phyloP scores from a whole-genome alignment of 2,113 vertebrate genomes.

The Trochalopteron elliotii region DNA sequence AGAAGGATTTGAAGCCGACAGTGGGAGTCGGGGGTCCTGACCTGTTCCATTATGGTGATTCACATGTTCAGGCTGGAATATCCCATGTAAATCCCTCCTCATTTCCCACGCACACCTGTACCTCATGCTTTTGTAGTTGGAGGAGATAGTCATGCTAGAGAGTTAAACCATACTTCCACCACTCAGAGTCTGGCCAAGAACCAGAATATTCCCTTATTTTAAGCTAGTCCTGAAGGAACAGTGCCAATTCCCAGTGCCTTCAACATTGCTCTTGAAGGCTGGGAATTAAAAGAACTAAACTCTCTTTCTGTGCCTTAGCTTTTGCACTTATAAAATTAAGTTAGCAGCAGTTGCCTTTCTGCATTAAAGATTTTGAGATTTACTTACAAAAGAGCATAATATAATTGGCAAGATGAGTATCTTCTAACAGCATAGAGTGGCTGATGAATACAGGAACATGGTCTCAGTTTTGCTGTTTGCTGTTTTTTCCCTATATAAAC shows the following conservation, averaged over 20 bases:
- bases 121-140: not conserved
- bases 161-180: not conserved
- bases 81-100: not conserved
- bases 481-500: not conserved
- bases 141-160: not conserved
- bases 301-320: not conserved
- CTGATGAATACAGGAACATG: not conserved
- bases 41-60: not conserved
- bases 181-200: not conserved
- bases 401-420: not conserved
- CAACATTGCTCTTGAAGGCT: not conserved
- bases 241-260: conserved; percentile 1
- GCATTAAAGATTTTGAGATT: not conserved
- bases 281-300: not conserved
- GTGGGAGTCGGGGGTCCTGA: not conserved
- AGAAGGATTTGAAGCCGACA: not conserved
- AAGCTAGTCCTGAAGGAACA: conserved; percentile 16
- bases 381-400: not conserved
- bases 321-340: not conserved
- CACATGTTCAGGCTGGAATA: not conserved
- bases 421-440: not conserved
- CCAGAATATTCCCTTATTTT: conserved; percentile 30
- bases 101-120: not conserved
- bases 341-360: not conserved
- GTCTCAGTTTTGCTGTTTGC: not conserved